Evolutionary conservation across 2,113 vertebrate genomes (phyloP).

Genomic region (Eidolon helvum): DNA sequence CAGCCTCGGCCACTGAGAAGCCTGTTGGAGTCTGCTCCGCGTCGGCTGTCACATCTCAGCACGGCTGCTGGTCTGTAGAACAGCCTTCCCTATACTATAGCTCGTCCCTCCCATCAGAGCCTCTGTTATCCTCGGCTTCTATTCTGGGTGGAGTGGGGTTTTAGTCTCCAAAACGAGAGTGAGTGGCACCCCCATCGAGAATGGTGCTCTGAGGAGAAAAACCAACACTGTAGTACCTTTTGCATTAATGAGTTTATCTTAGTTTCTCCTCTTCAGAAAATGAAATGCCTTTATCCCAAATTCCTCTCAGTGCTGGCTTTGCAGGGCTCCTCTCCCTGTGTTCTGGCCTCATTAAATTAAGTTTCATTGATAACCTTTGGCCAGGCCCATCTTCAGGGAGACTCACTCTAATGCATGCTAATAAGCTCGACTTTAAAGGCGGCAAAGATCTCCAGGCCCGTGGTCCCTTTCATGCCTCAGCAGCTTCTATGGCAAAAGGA

Average conservation of each 20-base stretch:
- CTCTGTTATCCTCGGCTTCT: background rate
- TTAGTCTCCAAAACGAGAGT: background rate
- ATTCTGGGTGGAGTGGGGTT: background rate
- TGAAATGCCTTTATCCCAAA: slow-evolving; percentile 59
- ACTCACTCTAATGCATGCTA: slow-evolving; percentile 66
- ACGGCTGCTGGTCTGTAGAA: background rate
- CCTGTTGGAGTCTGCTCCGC: background rate
- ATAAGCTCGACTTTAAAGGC: slow-evolving; percentile 68
- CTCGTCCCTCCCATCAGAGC: background rate
- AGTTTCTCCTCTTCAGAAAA: slow-evolving; percentile 65
- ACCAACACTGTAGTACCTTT: background rate
- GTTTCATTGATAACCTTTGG: slow-evolving; percentile 67
- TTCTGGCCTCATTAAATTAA: slow-evolving; percentile 70
- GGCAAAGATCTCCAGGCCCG: slow-evolving; percentile 58
- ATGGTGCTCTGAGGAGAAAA: slow-evolving; percentile 23
- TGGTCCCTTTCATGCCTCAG: slow-evolving; percentile 67
- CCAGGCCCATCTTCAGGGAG: slow-evolving; percentile 48
- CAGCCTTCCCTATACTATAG: background rate
- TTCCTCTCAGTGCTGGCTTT: slow-evolving; percentile 38
- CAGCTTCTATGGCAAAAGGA: slow-evolving; percentile 56
- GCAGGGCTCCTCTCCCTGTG: slow-evolving; percentile 14
- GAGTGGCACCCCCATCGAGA: background rate
- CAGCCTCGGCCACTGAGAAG: background rate
- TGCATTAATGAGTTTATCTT: slow-evolving; percentile 72
- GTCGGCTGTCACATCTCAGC: background rate